A percentile compares a stretch with the other conserved stretches of the same genome.
These are phyloP conservation scores for Elysia chlorotica DNA, from an alignment of 1,140 invertebrate genomes.

Conservation along the genomic window DNA sequence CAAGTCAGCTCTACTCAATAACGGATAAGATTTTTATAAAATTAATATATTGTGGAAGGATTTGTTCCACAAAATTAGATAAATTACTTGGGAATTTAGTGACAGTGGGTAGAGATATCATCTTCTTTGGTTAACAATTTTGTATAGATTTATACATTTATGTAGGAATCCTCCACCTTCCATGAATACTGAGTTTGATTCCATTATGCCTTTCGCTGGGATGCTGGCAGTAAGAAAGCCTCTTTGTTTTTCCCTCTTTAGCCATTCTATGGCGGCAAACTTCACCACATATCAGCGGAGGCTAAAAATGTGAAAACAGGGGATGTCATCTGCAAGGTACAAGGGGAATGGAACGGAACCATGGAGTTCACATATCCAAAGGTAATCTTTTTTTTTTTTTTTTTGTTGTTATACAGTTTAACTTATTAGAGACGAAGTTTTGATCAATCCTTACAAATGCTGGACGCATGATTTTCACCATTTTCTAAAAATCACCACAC, in stretches of 20 bases:
- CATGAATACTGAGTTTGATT: no score
- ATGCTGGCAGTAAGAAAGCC: no score
- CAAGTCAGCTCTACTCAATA: background rate
- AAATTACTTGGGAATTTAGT: no score
- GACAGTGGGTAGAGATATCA: no score
- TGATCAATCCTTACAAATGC: background rate
- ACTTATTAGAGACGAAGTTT: background rate
- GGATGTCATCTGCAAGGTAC: slow-evolving; percentile 56
- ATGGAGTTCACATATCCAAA: slow-evolving; percentile 60
- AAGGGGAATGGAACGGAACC: slow-evolving; percentile 60
- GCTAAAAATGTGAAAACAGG: slow-evolving; percentile 66
- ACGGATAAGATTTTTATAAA: no score
- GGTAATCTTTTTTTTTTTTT: background rate
- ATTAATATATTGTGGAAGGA: no score
- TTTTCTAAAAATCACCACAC: background rate
- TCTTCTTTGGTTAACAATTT: no score
- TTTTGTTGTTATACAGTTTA: background rate
- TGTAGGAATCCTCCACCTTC: no score
- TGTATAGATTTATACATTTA: no score
- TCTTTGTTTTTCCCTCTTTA: no score
- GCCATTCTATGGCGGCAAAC: slow-evolving; percentile 96
- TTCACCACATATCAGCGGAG: slow-evolving; percentile 86
- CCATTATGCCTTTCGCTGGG: no score
- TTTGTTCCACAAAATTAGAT: no score
- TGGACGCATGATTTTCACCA: background rate